Evolutionary conservation across 2,113 vertebrate species (phyloP).

Genomic region (Elephantulus edwardii): DNA sequence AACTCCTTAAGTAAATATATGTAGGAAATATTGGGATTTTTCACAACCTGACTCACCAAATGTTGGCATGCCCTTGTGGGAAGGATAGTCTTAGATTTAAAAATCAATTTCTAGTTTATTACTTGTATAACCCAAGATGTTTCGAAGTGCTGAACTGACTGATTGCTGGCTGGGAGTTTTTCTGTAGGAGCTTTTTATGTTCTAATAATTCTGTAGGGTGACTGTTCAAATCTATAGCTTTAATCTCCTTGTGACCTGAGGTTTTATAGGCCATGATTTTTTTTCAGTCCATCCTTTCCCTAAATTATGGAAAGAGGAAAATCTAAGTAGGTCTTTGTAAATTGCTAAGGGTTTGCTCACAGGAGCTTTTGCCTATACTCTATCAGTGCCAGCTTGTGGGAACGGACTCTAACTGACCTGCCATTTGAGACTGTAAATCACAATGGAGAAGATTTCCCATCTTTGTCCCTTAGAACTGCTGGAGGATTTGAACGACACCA

Average conservation of each 20-base stretch:
- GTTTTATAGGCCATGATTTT: not conserved
- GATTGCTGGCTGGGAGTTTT: constrained; percentile 12
- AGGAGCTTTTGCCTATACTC: no score
- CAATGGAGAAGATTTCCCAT: no score
- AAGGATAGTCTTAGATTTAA: constrained; percentile 29
- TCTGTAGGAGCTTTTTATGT: not conserved
- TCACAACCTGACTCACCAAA: not conserved
- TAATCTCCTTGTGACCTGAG: constrained; percentile 10
- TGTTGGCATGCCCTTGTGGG: constrained; percentile 35
- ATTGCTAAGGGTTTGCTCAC: not conserved
- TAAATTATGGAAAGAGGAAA: not conserved
- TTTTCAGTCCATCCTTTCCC: not conserved
- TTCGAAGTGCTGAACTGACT: constrained; percentile 13
- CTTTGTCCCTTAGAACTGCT: no score
- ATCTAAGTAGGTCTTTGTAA: not conserved
- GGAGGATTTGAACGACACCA: no score
- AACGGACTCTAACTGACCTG: no score
- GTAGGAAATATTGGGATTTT: constrained; percentile 8
- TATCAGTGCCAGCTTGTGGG: no score
- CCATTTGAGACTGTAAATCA: no score
- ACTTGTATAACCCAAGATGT: constrained; percentile 12
- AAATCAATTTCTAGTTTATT: constrained; percentile 25
- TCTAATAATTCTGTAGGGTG: constrained; percentile 14
- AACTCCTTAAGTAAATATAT: not conserved
- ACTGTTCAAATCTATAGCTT: constrained; percentile 1